Percentiles rank a stretch among this genome's conserved stretches.
Conservation (phyloP, 2,888 invertebrate genomes). For the Cheilosia vulpina region DNA sequence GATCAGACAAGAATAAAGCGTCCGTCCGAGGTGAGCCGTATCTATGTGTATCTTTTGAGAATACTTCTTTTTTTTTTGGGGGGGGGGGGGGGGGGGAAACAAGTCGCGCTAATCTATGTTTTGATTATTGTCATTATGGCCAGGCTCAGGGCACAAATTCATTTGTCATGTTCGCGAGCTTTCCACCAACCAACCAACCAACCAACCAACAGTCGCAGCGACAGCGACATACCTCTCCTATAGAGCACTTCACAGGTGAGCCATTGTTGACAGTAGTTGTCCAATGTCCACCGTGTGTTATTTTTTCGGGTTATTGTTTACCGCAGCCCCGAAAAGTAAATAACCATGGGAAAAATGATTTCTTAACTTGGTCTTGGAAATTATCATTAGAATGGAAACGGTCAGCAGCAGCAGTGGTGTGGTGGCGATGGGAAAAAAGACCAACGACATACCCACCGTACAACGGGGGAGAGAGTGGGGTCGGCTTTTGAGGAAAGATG, state of each 20-base stretch:
- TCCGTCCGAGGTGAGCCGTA: not conserved
- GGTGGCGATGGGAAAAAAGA: slow-evolving; percentile 49
- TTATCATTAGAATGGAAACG: slow-evolving; percentile 74
- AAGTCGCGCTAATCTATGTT: slow-evolving; percentile 66
- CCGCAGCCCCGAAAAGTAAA: slow-evolving; percentile 70
- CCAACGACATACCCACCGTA: slow-evolving; percentile 4
- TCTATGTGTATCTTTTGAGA: slow-evolving; percentile 36
- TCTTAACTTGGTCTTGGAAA: slow-evolving; percentile 68
- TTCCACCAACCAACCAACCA: slow-evolving; percentile 28
- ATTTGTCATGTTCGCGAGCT: slow-evolving; percentile 68
- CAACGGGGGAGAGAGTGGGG: slow-evolving; percentile 36
- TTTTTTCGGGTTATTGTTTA: slow-evolving; percentile 71
- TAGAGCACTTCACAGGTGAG: slow-evolving; percentile 68
- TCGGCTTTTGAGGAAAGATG: slow-evolving; percentile 51
- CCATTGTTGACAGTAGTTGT: slow-evolving; percentile 75
- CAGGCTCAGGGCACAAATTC: slow-evolving; percentile 54
- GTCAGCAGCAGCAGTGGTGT: slow-evolving; percentile 44
- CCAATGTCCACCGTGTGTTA: slow-evolving; percentile 72
- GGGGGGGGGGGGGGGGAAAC: too few species aligned
- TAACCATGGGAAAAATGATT: slow-evolving; percentile 73
- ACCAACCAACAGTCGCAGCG: slow-evolving; percentile 1
- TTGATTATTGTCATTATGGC: slow-evolving; percentile 71
- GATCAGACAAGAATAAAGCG: slow-evolving; percentile 15
- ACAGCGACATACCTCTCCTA: slow-evolving; percentile 1
- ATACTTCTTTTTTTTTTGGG: slow-evolving; percentile 49